Conservation (phyloP, 2,113 vertebrate species). For the Podarcis raffonei region DNA sequence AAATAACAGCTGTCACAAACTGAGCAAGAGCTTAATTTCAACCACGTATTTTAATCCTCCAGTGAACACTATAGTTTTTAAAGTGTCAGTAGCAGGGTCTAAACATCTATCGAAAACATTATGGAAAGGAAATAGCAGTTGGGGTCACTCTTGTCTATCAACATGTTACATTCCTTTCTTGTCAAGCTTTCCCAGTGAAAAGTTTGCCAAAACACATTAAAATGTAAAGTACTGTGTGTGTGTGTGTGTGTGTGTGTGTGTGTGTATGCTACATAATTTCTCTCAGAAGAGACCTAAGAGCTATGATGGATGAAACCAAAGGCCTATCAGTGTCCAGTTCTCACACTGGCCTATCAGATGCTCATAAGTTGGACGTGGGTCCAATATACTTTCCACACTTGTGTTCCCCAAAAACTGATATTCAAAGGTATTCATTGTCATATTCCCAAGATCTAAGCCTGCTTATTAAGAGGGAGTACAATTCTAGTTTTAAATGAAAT, state of each 20-base stretch:
- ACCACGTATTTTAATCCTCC: slow-evolving; percentile 48
- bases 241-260: too few species aligned
- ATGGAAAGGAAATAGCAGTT: slow-evolving; percentile 52
- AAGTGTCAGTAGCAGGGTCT: slow-evolving; percentile 50
- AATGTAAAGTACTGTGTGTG: not conserved
- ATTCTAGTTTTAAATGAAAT: not conserved
- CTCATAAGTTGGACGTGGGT: too few species aligned
- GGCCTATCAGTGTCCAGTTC: too few species aligned
- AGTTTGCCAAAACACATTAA: not conserved
- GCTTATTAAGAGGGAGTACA: not conserved
- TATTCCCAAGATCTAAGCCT: too few species aligned
- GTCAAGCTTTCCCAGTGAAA: slow-evolving; percentile 13
- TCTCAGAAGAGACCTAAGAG: not conserved
- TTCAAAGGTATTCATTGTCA: not conserved
- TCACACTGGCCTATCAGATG: too few species aligned
- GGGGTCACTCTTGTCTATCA: slow-evolving; percentile 46
- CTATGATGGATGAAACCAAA: too few species aligned
- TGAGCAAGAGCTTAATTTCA: slow-evolving; percentile 54
- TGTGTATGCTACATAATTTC: not conserved
- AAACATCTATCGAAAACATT: slow-evolving; percentile 43
- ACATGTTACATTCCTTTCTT: slow-evolving; percentile 39
- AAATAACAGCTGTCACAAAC: slow-evolving; percentile 67
- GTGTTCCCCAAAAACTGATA: not conserved
- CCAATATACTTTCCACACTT: not conserved
- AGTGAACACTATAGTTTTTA: slow-evolving; percentile 31